Evolutionary conservation across 2,888 invertebrate genomes (phyloP).

Genomic region (Prenolepis imparis): DNA sequence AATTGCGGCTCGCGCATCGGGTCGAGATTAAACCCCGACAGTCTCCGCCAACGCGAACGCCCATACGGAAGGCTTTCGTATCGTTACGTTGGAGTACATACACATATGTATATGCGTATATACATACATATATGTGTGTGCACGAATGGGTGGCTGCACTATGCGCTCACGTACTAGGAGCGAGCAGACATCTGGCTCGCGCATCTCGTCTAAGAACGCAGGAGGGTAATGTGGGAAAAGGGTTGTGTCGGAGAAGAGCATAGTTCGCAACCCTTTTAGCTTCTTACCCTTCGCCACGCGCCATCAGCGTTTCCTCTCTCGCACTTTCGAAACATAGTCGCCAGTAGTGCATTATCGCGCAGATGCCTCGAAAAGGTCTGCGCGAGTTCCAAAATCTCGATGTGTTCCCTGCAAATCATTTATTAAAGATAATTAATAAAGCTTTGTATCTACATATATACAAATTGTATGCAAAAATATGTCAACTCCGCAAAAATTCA

Average conservation of each 20-base stretch:
- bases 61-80: neutral
- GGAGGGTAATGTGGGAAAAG: slow-evolving; percentile 52
- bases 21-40: slow-evolving; percentile 54
- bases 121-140: no score
- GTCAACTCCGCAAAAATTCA: neutral
- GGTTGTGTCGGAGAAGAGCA: slow-evolving; percentile 30
- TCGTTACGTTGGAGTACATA: neutral
- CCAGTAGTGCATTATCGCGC: slow-evolving; percentile 35
- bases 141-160: neutral
- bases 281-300: slow-evolving; percentile 46
- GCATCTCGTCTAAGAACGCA: slow-evolving; percentile 76
- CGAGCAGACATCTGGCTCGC: slow-evolving; percentile 78
- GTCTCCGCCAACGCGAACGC: slow-evolving; percentile 30
- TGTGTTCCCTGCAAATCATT: neutral
- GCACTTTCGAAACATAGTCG: slow-evolving; percentile 20
- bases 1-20: slow-evolving; percentile 44
- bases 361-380: neutral
- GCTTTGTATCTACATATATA: neutral
- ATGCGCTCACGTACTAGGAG: slow-evolving; percentile 25
- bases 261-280: slow-evolving; percentile 49
- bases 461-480: neutral
- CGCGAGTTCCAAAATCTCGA: neutral
- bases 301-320: slow-evolving; percentile 45
- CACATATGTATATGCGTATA: neutral
- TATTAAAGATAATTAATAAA: neutral